Evolutionary conservation across 2,797 vertebrate genomes (phyloP).

Genomic region (Pampus argenteus): DNA sequence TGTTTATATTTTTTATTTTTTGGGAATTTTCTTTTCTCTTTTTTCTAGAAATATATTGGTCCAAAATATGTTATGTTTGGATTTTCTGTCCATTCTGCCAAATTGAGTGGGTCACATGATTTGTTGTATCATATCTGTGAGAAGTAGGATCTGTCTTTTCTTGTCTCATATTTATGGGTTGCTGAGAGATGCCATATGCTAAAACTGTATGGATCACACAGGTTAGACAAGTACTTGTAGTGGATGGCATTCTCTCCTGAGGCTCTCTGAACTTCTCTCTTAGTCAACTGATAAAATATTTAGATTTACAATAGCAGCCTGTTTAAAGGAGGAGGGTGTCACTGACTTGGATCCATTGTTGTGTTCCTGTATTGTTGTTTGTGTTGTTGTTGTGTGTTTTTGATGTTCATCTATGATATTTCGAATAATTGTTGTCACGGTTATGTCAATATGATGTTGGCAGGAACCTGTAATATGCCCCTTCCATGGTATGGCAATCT

Average conservation of each 20-base stretch:
- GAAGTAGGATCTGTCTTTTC: neutral
- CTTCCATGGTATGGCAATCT: neutral
- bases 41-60: neutral
- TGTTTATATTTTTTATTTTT: neutral
- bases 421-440: neutral
- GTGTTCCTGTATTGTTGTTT: constrained; percentile 19
- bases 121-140: neutral
- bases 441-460: constrained; percentile 24
- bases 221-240: constrained; percentile 60
- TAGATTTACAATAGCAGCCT: constrained; percentile 75
- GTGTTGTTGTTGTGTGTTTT: constrained; percentile 22
- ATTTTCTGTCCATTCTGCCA: neutral
- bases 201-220: constrained; percentile 51
- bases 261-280: constrained; percentile 70
- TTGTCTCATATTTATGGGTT: neutral
- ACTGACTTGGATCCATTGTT: constrained; percentile 55
- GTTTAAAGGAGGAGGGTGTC: constrained; percentile 56
- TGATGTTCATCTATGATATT: constrained; percentile 26
- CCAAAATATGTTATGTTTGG: neutral
- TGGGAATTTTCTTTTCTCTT: neutral
- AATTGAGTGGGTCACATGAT: neutral
- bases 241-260: constrained; percentile 57
- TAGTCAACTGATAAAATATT: constrained; percentile 77
- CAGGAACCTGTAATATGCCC: neutral
- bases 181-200: constrained; percentile 33